These are phyloP conservation scores for Aphaenogaster ashmeadi DNA, from an alignment of 1,140 invertebrate species.

Conservation along the genomic window DNA sequence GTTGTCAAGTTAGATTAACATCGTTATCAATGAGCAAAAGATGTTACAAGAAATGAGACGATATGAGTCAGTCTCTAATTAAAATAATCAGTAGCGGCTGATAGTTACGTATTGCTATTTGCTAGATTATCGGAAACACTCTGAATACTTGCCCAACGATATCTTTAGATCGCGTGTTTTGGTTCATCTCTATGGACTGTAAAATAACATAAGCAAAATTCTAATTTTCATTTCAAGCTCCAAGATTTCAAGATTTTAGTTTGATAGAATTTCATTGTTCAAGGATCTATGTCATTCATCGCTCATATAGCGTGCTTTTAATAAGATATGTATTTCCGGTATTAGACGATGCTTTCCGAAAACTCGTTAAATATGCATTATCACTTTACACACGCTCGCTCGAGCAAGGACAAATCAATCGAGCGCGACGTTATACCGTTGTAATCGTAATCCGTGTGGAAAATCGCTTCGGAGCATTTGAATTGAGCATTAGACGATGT, in stretches of 20 bases:
- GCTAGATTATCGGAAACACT: constrained; percentile 1
- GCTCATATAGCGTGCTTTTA: background rate
- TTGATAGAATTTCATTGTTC: background rate
- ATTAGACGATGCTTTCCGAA: constrained; percentile 28
- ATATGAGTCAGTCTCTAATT: constrained; percentile 51
- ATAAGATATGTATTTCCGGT: constrained; percentile 21
- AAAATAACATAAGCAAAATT: background rate
- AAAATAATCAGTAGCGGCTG: background rate
- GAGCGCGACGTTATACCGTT: constrained; percentile 5
- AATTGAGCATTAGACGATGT: background rate
- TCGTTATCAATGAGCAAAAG: constrained; percentile 40
- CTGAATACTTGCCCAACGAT: background rate
- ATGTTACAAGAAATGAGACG: constrained; percentile 50
- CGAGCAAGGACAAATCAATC: constrained; percentile 29
- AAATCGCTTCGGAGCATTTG: background rate
- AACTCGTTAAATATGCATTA: constrained; percentile 49
- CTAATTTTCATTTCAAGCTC: background rate
- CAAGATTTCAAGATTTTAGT: background rate
- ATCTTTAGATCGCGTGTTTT: background rate
- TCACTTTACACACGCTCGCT: background rate
- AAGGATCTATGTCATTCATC: background rate
- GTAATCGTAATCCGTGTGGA: background rate
- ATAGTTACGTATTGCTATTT: background rate
- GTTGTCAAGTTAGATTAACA: background rate
- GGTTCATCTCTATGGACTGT: too few species aligned